A percentile compares a stretch with the other conserved stretches of the same genome.
Evolutionary conservation across 2,888 invertebrate genomes (phyloP).

Genomic region (Norana najaformis): DNA sequence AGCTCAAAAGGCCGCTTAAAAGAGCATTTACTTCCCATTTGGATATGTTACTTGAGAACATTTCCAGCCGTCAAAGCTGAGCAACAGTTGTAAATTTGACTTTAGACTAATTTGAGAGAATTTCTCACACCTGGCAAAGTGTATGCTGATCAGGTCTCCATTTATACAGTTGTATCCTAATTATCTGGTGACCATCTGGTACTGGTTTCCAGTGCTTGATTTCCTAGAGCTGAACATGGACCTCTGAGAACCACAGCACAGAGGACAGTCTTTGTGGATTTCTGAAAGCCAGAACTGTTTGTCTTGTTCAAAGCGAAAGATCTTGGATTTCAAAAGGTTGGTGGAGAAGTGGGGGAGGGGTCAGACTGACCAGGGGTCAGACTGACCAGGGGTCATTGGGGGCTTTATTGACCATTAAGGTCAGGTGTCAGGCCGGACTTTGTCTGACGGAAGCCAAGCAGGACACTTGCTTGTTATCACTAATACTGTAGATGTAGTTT

Average conservation of each 20-base stretch:
- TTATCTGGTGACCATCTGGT: neutral
- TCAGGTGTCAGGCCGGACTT: neutral
- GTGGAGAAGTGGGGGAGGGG: neutral
- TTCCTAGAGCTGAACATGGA: neutral
- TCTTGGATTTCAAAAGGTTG: neutral
- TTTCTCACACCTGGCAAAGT: no score
- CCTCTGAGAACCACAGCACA: neutral
- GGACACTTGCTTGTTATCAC: neutral
- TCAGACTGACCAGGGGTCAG: neutral
- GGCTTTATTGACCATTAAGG: neutral
- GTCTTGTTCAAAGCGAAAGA: neutral
- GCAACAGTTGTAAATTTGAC: neutral
- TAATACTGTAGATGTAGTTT: neutral
- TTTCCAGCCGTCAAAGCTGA: neutral
- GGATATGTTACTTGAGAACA: neutral
- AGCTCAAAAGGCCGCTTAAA: neutral
- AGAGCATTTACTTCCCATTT: neutral
- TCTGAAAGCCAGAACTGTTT: neutral
- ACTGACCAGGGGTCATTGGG: neutral
- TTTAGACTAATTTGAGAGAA: neutral
- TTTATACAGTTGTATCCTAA: neutral
- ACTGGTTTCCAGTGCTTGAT: neutral
- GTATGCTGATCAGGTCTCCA: neutral
- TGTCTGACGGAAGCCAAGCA: neutral
- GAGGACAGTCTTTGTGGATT: neutral